Conservation (phyloP, 2,888 invertebrate species). For the Brassicogethes aeneus region DNA sequence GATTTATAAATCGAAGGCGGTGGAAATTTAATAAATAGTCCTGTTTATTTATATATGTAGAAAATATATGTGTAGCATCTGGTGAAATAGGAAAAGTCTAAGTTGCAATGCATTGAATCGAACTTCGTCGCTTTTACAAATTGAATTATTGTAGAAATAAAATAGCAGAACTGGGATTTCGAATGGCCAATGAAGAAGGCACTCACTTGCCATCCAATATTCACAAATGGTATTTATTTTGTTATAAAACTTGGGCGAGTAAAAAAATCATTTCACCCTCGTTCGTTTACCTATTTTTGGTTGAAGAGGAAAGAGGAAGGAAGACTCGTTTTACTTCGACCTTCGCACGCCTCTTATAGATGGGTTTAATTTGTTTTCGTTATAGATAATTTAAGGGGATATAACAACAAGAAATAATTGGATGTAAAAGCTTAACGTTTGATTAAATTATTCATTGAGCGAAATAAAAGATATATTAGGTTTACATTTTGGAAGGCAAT, state of each 20-base stretch:
- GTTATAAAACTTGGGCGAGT: slow-evolving; percentile 23
- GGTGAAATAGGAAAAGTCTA: slow-evolving; percentile 21
- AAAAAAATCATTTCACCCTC: too few relatives aligned
- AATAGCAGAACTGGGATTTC: slow-evolving; percentile 2
- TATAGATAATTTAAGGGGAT: too few relatives aligned
- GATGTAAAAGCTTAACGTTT: too few relatives aligned
- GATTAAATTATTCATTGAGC: too few relatives aligned
- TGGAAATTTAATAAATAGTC: slow-evolving; percentile 6
- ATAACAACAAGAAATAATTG: too few relatives aligned
- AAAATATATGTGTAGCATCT: slow-evolving; percentile 19
- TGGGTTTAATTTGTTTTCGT: too few relatives aligned
- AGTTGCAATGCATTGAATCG: slow-evolving; percentile 20
- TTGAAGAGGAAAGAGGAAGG: too few relatives aligned
- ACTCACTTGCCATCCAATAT: slow-evolving; percentile 26
- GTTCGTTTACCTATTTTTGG: too few relatives aligned
- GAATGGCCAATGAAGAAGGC: slow-evolving; percentile 22
- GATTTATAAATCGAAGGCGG: slow-evolving; percentile 4
- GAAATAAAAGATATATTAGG: too few relatives aligned
- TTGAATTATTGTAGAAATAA: slow-evolving; percentile 8
- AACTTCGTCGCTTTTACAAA: slow-evolving; percentile 25
- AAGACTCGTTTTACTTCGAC: too few relatives aligned
- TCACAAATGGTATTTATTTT: slow-evolving; percentile 27
- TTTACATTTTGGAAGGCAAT: too few relatives aligned
- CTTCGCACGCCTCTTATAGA: too few relatives aligned
- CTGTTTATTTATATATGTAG: slow-evolving; percentile 7